These are phyloP conservation scores for Phrynosoma blainvillii DNA, from an alignment of 2,113 vertebrate genomes.

Conservation along the genomic window DNA sequence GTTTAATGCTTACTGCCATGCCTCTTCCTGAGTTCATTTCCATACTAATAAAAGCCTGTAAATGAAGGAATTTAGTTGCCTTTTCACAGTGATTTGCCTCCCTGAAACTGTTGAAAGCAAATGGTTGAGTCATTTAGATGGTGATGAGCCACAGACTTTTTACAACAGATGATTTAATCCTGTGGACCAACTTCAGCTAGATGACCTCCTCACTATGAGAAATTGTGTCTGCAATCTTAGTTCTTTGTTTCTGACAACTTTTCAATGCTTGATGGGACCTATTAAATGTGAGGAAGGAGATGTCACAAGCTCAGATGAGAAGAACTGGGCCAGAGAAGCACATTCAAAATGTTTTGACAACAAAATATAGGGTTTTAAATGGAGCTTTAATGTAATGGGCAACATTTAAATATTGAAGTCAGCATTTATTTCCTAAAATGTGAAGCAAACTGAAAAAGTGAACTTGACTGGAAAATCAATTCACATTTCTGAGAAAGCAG, in stretches of 20 bases:
- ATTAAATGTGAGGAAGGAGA: background rate
- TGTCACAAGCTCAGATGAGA: background rate
- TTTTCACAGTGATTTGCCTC: background rate
- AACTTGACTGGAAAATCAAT: background rate
- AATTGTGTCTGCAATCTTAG: background rate
- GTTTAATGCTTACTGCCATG: background rate
- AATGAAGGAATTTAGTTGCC: background rate
- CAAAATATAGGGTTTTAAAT: background rate
- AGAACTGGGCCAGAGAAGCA: background rate
- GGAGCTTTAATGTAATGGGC: background rate
- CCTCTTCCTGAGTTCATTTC: constrained; percentile 22
- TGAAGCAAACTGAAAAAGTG: background rate
- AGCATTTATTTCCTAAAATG: background rate
- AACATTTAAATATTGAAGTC: background rate
- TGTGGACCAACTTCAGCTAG: background rate
- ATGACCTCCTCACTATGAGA: background rate
- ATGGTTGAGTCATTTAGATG: constrained; percentile 17
- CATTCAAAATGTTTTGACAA: background rate
- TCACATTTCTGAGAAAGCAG: background rate
- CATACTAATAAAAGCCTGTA: constrained; percentile 4
- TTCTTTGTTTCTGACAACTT: background rate
- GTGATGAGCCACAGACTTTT: background rate
- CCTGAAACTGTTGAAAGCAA: background rate
- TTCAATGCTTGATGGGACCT: background rate
- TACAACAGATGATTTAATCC: constrained; percentile 8